phyloP scores from a whole-genome alignment of 2,113 vertebrate species.

The Fulica atra region DNA sequence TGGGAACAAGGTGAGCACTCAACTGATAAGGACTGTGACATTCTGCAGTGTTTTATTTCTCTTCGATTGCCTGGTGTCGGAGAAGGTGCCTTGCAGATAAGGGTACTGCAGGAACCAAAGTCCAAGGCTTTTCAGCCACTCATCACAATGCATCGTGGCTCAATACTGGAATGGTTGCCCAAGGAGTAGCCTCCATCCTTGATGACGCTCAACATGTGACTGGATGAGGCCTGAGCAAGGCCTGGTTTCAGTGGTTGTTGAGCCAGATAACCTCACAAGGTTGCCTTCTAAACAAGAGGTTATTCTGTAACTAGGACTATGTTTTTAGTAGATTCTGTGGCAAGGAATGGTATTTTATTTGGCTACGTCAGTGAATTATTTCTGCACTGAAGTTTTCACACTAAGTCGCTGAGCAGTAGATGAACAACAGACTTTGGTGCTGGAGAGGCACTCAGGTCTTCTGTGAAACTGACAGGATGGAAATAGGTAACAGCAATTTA shows the following conservation, averaged over 20 bases:
- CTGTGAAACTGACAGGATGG: neutral
- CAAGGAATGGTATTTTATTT: neutral
- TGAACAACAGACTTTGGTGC: neutral
- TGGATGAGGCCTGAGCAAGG: neutral
- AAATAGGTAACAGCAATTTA: neutral
- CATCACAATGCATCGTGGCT: neutral
- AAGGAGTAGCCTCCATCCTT: neutral
- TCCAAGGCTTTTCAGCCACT: neutral
- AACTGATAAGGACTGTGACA: fast-evolving
- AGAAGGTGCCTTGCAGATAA: neutral
- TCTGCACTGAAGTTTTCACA: neutral
- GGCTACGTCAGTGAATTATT: neutral
- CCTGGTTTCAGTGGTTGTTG: neutral
- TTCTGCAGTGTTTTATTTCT: neutral
- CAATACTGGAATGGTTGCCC: fast-evolving
- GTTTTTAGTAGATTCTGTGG: neutral
- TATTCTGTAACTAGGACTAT: neutral
- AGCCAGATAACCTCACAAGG: neutral
- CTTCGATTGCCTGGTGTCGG: neutral
- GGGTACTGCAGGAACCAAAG: neutral
- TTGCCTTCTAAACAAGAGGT: neutral
- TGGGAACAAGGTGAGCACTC: conserved; percentile 80
- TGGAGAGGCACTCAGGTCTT: neutral
- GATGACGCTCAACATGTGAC: neutral
- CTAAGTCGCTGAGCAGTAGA: neutral